Conservation (phyloP, 2,797 vertebrate genomes). For the Heterohyrax brucei region DNA sequence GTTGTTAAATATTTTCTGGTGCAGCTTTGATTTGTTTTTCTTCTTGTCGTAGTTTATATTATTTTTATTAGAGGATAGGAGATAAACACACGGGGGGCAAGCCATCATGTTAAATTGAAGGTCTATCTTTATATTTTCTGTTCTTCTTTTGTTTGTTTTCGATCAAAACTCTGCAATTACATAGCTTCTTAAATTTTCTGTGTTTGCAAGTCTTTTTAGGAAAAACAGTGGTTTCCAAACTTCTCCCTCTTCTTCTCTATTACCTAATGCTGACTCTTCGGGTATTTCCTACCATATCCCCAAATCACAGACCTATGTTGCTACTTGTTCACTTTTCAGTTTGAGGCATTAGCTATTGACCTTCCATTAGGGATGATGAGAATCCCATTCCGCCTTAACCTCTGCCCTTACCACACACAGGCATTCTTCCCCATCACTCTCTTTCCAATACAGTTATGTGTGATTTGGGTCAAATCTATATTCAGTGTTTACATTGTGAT, state of each 20-base stretch:
- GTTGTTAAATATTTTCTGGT: background rate
- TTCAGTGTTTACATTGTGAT: background rate
- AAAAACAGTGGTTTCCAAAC: background rate
- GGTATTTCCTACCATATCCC: background rate
- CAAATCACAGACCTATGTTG: background rate
- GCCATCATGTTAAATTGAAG: background rate
- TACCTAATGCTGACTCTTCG: background rate
- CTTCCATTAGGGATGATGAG: background rate
- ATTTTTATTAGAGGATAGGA: background rate
- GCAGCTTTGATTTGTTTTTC: background rate
- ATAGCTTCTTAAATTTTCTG: background rate
- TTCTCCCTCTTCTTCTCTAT: background rate
- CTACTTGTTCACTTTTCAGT: background rate
- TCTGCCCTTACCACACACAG: fast-evolving
- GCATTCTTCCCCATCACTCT: background rate
- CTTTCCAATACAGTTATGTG: background rate
- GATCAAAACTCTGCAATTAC: background rate
- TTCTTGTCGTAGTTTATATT: background rate
- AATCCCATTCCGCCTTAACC: background rate
- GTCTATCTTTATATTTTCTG: background rate
- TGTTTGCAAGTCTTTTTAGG: background rate
- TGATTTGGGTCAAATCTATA: background rate
- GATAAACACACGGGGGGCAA: background rate
- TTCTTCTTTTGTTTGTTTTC: background rate
- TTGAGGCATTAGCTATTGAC: background rate